phyloP scores from a whole-genome alignment of 2,113 vertebrate genomes.

The Cyanocitta stelleri region DNA sequence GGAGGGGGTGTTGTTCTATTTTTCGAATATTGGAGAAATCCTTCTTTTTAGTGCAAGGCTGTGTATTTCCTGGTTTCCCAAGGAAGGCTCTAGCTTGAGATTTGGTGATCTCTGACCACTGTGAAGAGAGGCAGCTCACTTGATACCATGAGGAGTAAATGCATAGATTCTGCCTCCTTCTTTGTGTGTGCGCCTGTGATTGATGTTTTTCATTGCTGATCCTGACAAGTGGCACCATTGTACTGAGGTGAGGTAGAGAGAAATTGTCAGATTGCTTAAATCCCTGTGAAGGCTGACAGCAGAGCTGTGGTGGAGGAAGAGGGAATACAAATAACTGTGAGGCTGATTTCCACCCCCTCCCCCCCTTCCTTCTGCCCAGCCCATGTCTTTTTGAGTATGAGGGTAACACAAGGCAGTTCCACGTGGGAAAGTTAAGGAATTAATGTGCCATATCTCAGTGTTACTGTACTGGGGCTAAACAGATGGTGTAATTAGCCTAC shows the following conservation, averaged over 20 bases:
- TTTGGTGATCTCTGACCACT: neutral
- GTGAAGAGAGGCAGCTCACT: neutral
- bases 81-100: neutral
- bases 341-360: neutral
- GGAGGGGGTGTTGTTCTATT: neutral
- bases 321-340: conserved; percentile 50
- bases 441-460: conserved; percentile 68
- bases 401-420: conserved; percentile 50
- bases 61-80: neutral
- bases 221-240: conserved; percentile 50
- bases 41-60: neutral
- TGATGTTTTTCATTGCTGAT: conserved; percentile 61
- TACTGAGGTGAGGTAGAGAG: conserved; percentile 39
- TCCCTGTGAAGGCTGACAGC: conserved; percentile 31
- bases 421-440: conserved; percentile 71
- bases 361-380: neutral
- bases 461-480: conserved; percentile 68
- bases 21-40: neutral
- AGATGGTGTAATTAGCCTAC: conserved; percentile 78
- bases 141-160: neutral
- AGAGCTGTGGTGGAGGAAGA: conserved; percentile 2
- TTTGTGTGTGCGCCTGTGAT: neutral
- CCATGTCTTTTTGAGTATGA: conserved; percentile 36
- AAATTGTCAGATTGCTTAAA: conserved; percentile 60
- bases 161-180: neutral